Base-by-base conservation (phyloP, 2,113 vertebrate genomes). In the Cyanoderma ruficeps region DNA sequence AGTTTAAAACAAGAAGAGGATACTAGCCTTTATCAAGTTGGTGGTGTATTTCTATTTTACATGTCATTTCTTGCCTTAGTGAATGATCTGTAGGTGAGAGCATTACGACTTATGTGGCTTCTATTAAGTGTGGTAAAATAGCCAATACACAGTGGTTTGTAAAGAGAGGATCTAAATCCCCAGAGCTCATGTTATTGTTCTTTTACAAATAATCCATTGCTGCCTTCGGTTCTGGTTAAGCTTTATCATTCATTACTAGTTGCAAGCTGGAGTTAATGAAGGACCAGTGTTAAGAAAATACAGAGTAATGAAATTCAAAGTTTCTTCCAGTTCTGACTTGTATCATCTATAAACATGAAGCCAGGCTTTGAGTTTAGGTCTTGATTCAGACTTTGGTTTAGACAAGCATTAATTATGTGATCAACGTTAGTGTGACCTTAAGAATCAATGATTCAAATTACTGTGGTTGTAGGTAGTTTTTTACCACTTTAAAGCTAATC, bases 121-220 rank as follows among this genome's bases (percentile, higher is more conserved):
- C 10, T 75, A 3, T n/a, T 59, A 49, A 56, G 8, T 42, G 4
- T n/a, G 12, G 17, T 44, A 67, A 93, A 74, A 75, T 28, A 11
- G 8, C 4, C 19, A 61, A 28, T 15, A 46, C 4, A n/a, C 6
- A 27, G 25, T 17, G 28, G 4, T 3, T 50, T 10, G 3, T 24
- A 49, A 81, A 64, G 31, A 39, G 6, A 56, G 25, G 28, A 23
- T 4, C 20, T 57, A 1, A 30, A 42, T 65, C 5, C 4, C 10
- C 3, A 25, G 2, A 0, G 0, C 7, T 10, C 10, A 14, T 23
- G 7, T 37, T 69, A 18, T 39, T 74, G 12, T 7, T 85, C 13
- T 16, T 46, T 55, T 11, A 6, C 13, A 74, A 83, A 15, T 41
- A 87, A 37, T 74, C 59, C 0, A 21, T 12, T 61, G 14, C 4